These are phyloP conservation scores for Sebastes trivittatus DNA, from an alignment of 2,797 vertebrate species.

Conservation along the genomic window DNA sequence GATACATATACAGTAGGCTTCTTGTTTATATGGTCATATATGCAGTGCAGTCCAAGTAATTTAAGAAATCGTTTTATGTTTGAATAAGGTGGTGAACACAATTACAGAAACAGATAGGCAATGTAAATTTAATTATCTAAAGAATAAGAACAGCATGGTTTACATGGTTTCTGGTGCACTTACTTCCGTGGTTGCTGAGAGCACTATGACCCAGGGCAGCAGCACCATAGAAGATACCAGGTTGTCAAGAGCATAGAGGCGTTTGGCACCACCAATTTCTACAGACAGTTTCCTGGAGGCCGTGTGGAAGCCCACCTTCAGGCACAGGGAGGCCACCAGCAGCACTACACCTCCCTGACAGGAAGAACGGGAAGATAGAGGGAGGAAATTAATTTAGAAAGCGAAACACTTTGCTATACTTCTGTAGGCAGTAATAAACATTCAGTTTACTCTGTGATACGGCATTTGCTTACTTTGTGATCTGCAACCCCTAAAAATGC, in stretches of 20 bases:
- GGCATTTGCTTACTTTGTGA: slow-evolving; percentile 89
- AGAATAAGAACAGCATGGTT: not conserved
- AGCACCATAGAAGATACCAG: slow-evolving; percentile 90
- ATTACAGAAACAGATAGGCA: too few relatives aligned
- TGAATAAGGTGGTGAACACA: too few relatives aligned
- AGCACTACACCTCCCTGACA: slow-evolving; percentile 93
- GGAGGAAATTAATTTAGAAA: not conserved
- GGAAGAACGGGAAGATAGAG: not conserved
- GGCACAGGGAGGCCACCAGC: slow-evolving; percentile 90
- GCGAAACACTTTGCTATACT: not conserved
- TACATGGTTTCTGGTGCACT: slow-evolving; percentile 24
- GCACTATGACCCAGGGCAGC: slow-evolving; percentile 93
- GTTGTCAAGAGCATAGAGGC: slow-evolving; percentile 94
- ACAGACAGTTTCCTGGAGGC: slow-evolving; percentile 93
- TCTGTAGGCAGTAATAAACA: too few relatives aligned
- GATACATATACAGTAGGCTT: not conserved
- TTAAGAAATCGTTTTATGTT: not conserved
- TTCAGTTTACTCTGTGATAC: not conserved
- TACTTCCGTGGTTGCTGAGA: slow-evolving; percentile 94
- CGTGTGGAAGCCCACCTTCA: slow-evolving; percentile 95
- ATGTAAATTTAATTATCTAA: not conserved
- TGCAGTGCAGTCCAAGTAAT: too few relatives aligned
- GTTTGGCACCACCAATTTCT: slow-evolving; percentile 94
- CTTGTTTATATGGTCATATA: not conserved
- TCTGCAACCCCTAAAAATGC: slow-evolving; percentile 95